Evolutionary conservation across 2,888 invertebrate species (phyloP).

Genomic region (Pachymerium ferrugineum): DNA sequence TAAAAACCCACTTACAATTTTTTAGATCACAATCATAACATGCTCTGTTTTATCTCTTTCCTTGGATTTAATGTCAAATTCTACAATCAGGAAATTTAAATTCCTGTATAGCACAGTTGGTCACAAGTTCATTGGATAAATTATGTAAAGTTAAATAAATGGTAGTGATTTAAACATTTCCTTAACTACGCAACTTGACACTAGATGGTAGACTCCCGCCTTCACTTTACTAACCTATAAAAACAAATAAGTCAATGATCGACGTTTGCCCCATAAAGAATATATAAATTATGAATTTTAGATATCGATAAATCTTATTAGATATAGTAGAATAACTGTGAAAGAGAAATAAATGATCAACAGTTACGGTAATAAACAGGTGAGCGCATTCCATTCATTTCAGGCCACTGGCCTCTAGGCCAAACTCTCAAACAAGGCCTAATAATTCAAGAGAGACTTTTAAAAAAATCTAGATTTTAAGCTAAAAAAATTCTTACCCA

Average conservation of each 20-base stretch:
- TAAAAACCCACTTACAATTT: too few species aligned
- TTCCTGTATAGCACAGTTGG: not conserved
- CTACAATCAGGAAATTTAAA: not conserved
- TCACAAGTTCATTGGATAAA: not conserved
- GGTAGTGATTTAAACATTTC: too few species aligned
- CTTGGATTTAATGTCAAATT: not conserved
- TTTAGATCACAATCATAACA: too few species aligned
- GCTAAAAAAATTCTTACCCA: too few species aligned
- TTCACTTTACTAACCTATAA: too few species aligned
- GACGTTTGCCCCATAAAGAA: too few species aligned
- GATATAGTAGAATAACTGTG: not conserved
- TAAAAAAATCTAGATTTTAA: not conserved
- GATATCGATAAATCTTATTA: not conserved
- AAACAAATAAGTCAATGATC: too few species aligned
- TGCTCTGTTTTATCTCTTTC: too few species aligned
- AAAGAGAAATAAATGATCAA: not conserved
- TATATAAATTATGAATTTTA: too few species aligned
- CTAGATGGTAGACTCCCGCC: too few species aligned
- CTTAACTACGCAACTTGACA: too few species aligned
- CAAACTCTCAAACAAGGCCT: not conserved
- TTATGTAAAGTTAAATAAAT: too few species aligned
- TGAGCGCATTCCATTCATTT: conserved; percentile 7
- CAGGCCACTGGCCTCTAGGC: not conserved
- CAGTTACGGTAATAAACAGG: not conserved
- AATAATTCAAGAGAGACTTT: not conserved